Conservation (phyloP, 2,797 vertebrate genomes). For the Tapera naevia region DNA sequence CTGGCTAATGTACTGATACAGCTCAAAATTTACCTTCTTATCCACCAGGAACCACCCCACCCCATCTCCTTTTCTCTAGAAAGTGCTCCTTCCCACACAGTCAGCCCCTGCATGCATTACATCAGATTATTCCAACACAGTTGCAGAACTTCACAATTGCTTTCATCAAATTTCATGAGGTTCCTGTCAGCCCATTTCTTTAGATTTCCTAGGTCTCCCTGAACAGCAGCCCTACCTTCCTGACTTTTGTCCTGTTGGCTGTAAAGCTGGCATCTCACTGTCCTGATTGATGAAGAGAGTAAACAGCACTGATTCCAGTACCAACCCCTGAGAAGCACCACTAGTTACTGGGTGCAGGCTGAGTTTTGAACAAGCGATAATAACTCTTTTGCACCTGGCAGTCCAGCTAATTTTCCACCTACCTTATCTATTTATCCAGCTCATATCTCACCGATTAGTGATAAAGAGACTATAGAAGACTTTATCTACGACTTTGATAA, state of each 20-base stretch:
- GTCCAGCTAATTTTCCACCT: background rate
- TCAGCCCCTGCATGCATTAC: background rate
- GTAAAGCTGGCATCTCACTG: background rate
- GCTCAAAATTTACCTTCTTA: background rate
- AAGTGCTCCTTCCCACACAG: background rate
- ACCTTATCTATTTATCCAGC: background rate
- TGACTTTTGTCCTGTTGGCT: background rate
- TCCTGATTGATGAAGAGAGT: background rate
- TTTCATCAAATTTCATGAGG: background rate
- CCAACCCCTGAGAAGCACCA: background rate
- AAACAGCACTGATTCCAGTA: background rate
- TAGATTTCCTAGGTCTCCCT: background rate
- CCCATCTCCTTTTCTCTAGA: background rate
- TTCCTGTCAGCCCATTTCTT: background rate
- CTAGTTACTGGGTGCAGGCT: background rate
- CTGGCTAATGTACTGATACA: background rate
- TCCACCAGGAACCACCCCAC: rapidly evolving
- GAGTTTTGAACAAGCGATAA: background rate
- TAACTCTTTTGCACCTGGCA: background rate
- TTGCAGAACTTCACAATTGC: background rate
- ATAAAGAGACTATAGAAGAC: background rate
- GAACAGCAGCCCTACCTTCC: background rate
- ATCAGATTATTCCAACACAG: background rate
- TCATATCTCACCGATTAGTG: background rate
- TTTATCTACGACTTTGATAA: background rate